These are phyloP conservation scores for Tenthredo distinguenda DNA, from an alignment of 2,888 invertebrate genomes.

Conservation along the genomic window DNA sequence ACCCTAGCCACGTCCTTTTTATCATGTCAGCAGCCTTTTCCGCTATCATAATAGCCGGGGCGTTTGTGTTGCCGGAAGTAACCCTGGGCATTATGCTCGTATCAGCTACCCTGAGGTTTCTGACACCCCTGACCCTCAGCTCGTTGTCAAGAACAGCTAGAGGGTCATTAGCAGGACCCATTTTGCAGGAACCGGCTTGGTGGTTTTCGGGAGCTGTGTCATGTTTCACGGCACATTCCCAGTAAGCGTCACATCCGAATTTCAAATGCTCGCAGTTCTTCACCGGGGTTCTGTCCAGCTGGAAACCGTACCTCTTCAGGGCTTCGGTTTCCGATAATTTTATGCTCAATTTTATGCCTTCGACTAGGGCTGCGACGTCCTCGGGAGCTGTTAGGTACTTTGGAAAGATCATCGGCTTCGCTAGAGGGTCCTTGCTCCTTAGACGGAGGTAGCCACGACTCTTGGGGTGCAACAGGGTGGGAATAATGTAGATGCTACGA, in stretches of 20 bases:
- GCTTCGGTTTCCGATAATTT: conserved; percentile 86
- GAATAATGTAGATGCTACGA: conserved; percentile 87
- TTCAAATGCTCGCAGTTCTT: conserved; percentile 87
- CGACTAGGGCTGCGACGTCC: conserved; percentile 89
- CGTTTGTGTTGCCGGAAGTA: conserved; percentile 81
- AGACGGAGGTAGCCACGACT: conserved; percentile 90
- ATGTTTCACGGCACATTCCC: conserved; percentile 82
- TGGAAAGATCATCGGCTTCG: conserved; percentile 91
- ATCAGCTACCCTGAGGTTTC: conserved; percentile 80
- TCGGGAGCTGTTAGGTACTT: conserved; percentile 89
- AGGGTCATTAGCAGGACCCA: conserved; percentile 81
- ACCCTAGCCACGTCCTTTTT: conserved; percentile 77
- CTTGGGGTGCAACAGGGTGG: conserved; percentile 91
- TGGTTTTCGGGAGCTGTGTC: conserved; percentile 84
- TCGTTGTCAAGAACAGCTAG: conserved; percentile 82
- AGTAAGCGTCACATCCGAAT: conserved; percentile 85
- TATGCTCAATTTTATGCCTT: conserved; percentile 90
- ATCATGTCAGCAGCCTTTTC: conserved; percentile 80
- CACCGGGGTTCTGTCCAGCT: conserved; percentile 86
- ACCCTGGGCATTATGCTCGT: conserved; percentile 81
- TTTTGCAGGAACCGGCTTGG: conserved; percentile 84
- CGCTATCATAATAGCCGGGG: conserved; percentile 81
- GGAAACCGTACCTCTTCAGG: conserved; percentile 84
- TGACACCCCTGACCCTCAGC: conserved; percentile 78
- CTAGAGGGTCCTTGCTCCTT: conserved; percentile 87